These are phyloP conservation scores for Lacerta viridis DNA, from an alignment of 2,797 vertebrate species.

Conservation along the genomic window DNA sequence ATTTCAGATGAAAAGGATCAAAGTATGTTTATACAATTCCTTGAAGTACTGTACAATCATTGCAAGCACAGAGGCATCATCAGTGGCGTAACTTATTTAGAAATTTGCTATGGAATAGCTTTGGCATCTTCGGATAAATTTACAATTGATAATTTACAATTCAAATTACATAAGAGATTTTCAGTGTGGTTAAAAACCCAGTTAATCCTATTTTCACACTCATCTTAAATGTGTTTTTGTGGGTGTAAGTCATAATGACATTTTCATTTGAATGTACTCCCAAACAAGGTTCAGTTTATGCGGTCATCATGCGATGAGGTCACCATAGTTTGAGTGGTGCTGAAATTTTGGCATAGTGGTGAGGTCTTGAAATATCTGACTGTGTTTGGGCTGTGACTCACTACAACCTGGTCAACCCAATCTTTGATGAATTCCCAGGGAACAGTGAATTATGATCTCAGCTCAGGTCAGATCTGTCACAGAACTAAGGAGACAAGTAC, in stretches of 20 bases:
- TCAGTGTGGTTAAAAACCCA: constrained; percentile 46
- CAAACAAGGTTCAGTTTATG: background rate
- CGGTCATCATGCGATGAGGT: constrained; percentile 9
- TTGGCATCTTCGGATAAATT: background rate
- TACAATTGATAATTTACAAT: constrained; percentile 30
- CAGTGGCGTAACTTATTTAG: background rate
- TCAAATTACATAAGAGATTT: constrained; percentile 43
- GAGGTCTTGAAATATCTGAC: background rate
- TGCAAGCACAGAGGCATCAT: background rate
- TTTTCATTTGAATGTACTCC: background rate
- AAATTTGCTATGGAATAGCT: background rate
- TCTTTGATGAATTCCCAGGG: constrained; percentile 1
- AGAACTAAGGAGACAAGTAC: background rate
- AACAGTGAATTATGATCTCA: background rate
- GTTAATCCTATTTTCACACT: constrained; percentile 23
- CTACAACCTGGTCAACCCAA: background rate
- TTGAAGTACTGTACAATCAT: background rate
- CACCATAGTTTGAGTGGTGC: background rate
- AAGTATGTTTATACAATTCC: background rate
- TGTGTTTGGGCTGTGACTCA: constrained; percentile 8
- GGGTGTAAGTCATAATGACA: background rate
- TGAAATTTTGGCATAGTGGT: background rate
- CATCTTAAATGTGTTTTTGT: background rate
- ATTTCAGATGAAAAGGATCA: background rate
- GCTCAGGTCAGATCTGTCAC: background rate